phyloP scores from a whole-genome alignment of 2,113 vertebrate species.

The Mesembrinibis cayennensis region DNA sequence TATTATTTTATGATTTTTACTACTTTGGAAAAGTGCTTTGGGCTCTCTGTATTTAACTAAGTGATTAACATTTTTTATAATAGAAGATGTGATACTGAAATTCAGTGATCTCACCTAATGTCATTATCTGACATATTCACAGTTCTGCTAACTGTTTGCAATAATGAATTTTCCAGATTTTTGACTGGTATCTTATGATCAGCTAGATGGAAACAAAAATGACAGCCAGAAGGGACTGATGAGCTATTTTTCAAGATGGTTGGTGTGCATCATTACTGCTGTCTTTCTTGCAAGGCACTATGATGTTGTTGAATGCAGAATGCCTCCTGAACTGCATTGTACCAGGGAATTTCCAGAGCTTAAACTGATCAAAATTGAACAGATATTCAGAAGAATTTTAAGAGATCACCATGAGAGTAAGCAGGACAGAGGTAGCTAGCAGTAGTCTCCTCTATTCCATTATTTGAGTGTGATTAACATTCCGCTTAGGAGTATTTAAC shows the following conservation, averaged over 20 bases:
- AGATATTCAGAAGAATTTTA: background rate
- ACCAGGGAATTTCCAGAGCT: background rate
- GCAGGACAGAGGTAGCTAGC: background rate
- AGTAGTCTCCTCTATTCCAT: background rate
- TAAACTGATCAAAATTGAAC: background rate
- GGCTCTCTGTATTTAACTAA: background rate
- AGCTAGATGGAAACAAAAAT: background rate
- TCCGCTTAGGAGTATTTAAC: background rate
- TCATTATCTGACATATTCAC: background rate
- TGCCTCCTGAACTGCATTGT: background rate
- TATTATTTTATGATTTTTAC: background rate
- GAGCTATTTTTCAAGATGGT: background rate
- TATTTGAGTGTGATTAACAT: background rate
- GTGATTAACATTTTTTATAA: background rate
- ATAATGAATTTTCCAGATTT: background rate
- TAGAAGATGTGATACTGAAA: background rate
- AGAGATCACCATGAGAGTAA: background rate
- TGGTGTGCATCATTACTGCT: background rate
- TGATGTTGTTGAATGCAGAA: background rate
- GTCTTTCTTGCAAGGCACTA: background rate
- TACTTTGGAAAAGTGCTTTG: background rate
- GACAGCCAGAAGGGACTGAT: background rate
- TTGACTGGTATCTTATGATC: background rate
- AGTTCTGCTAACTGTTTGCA: background rate
- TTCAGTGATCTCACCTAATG: background rate